phyloP scores from a whole-genome alignment of 2,797 vertebrate species.

The Dipus sagitta region DNA sequence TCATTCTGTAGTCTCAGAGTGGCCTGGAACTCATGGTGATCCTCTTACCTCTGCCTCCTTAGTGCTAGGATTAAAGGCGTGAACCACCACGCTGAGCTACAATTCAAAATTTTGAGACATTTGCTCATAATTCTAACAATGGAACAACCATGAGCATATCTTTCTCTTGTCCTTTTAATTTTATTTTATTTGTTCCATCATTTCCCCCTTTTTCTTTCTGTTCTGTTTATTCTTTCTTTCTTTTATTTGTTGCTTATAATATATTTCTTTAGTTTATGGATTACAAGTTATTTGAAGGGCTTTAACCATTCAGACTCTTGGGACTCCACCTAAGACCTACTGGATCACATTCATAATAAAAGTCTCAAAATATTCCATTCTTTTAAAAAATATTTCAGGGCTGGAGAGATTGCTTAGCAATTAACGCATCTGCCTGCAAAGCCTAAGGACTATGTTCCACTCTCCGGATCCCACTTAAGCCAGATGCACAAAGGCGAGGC shows the following conservation, averaged over 20 bases:
- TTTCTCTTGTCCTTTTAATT: neutral
- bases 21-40: too few relatives aligned
- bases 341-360: neutral
- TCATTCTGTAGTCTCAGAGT: too few relatives aligned
- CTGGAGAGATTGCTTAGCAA: too few relatives aligned
- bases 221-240: neutral
- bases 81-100: too few relatives aligned
- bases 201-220: neutral
- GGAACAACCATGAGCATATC: neutral
- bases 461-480: too few relatives aligned
- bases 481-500: too few relatives aligned
- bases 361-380: neutral
- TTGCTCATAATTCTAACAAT: slow-evolving; percentile 9
- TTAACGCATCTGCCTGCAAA: too few relatives aligned
- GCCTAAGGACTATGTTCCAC: too few relatives aligned
- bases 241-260: neutral
- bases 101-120: neutral
- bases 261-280: neutral
- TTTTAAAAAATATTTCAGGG: neutral
- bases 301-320: neutral
- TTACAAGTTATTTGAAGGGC: neutral
- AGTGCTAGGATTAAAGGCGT: too few relatives aligned
- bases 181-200: neutral
- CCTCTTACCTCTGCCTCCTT: too few relatives aligned
- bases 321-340: neutral